Percentiles rank a stretch among this genome's conserved stretches.
Evolutionary conservation across 2,888 invertebrate genomes (phyloP).

Genomic region (Tetheella fluctuosa): DNA sequence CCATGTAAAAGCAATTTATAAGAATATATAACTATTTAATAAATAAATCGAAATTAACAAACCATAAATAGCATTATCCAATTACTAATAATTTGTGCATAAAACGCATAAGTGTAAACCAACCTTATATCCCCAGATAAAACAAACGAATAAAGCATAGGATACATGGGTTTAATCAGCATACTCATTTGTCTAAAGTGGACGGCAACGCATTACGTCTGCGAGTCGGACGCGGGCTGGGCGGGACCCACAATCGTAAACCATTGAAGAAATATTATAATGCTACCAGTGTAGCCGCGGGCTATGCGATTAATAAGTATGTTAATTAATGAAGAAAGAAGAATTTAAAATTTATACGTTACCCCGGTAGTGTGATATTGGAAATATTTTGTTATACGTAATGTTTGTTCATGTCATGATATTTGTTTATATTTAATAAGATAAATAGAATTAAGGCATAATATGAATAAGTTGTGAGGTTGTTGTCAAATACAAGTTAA

Average conservation of each 20-base stretch:
- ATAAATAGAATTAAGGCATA: no score
- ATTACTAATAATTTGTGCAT: background rate
- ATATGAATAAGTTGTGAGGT: no score
- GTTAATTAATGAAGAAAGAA: conserved; percentile 71
- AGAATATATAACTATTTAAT: no score
- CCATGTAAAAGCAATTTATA: no score
- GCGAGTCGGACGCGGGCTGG: conserved; percentile 55
- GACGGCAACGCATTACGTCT: conserved; percentile 55
- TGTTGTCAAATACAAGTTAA: no score
- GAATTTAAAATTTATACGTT: conserved; percentile 39
- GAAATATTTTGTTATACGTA: conserved; percentile 33
- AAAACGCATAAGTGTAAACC: conserved; percentile 12
- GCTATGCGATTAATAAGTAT: conserved; percentile 77
- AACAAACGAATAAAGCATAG: conserved; percentile 53
- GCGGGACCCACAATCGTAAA: conserved; percentile 70
- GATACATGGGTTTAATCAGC: conserved; percentile 70
- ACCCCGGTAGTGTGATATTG: conserved; percentile 51
- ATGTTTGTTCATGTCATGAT: conserved; percentile 20
- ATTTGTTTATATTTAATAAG: conserved; percentile 6
- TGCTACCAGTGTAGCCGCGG: conserved; percentile 75
- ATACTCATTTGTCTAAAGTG: conserved; percentile 70
- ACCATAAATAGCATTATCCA: background rate
- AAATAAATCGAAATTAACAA: no score
- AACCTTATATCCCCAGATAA: conserved; percentile 20
- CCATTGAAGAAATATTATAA: conserved; percentile 75